These are phyloP conservation scores for Grallaria varia DNA, from an alignment of 2,113 vertebrate genomes.

Conservation along the genomic window DNA sequence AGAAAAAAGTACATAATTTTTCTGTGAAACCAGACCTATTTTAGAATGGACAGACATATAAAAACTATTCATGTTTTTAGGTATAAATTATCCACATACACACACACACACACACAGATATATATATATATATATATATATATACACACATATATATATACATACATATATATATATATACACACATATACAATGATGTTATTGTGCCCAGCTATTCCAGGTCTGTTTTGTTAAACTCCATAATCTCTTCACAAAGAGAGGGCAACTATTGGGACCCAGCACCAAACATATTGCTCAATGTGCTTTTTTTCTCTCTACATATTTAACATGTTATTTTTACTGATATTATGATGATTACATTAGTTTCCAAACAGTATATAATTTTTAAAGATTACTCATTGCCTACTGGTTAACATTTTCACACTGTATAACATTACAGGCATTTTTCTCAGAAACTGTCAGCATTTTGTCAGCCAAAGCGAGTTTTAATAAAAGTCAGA, in stretches of 20 bases:
- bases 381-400: conserved; percentile 22
- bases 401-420: conserved; percentile 52
- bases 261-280: accelerated
- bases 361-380: conserved; percentile 46
- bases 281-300: background rate
- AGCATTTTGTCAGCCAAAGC: conserved; percentile 52
- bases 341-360: conserved; percentile 29
- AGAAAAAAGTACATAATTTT: conserved; percentile 22
- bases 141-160: background rate
- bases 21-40: background rate
- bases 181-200: background rate
- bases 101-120: no score
- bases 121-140: no score
- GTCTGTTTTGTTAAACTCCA: background rate
- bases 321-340: background rate
- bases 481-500: conserved; percentile 52
- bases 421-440: conserved; percentile 41
- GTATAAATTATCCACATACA: background rate
- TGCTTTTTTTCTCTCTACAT: conserved; percentile 21
- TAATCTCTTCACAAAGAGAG: background rate
- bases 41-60: background rate
- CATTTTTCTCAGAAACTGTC: conserved; percentile 36
- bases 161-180: no score
- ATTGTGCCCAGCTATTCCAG: background rate
- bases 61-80: background rate